A percentile compares a stretch with the other conserved stretches of the same genome.
Conservation (phyloP, 1,140 invertebrate species). For the Drosophila arizonae region DNA sequence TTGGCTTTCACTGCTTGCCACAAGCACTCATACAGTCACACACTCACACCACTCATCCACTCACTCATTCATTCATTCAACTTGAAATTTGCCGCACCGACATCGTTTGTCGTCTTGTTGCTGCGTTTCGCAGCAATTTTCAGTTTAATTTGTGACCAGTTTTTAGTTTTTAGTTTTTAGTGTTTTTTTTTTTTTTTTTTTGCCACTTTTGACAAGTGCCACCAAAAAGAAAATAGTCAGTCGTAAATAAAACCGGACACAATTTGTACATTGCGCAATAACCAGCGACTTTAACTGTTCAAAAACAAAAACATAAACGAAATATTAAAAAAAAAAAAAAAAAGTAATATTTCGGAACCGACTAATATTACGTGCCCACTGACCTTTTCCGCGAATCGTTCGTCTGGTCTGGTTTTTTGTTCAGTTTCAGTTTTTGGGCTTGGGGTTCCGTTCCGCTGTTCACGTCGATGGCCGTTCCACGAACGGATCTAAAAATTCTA, state of each 20-base stretch:
- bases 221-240: constrained; percentile 26
- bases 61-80: constrained; percentile 48
- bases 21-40: constrained; percentile 4
- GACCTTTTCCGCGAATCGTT: constrained; percentile 38
- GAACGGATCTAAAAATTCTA: constrained; percentile 42
- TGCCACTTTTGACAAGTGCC: constrained; percentile 41
- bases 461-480: constrained; percentile 23
- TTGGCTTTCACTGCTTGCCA: constrained; percentile 61
- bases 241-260: constrained; percentile 31
- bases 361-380: constrained; percentile 18
- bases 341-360: constrained; percentile 1
- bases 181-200: constrained; percentile 9
- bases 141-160: constrained; percentile 59
- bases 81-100: constrained; percentile 22
- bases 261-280: constrained; percentile 44
- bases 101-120: constrained; percentile 71
- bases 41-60: constrained; percentile 32
- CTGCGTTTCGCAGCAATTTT: constrained; percentile 57
- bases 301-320: constrained; percentile 1
- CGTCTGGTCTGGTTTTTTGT: background rate
- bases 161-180: constrained; percentile 2
- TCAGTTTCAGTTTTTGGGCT: background rate
- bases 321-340: background rate
- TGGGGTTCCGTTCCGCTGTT: constrained; percentile 4
- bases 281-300: background rate